Conservation (phyloP, 2,113 vertebrate genomes). For the Nesoenas mayeri region DNA sequence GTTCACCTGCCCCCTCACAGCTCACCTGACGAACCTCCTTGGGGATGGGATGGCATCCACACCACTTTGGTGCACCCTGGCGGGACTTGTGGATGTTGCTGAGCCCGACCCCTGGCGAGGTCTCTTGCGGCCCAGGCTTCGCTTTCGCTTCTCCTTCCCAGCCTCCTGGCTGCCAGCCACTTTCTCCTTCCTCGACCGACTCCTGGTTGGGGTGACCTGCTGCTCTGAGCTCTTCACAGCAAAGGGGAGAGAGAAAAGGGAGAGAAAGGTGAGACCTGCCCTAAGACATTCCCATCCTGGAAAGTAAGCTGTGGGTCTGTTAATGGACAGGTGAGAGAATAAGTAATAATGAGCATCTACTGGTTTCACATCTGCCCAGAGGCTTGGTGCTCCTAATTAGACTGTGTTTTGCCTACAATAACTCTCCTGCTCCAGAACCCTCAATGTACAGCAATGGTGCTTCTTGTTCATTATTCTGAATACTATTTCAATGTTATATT, state of each 20-base stretch:
- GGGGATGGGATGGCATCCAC: neutral
- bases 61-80: conserved; percentile 41
- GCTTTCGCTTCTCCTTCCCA: conserved; percentile 53
- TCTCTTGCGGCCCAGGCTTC: too few species aligned
- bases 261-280: neutral
- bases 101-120: neutral
- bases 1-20: neutral
- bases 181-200: conserved; percentile 65
- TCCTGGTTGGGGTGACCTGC: neutral
- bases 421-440: neutral
- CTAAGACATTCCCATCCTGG: neutral
- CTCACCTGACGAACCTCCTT: conserved; percentile 73
- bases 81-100: neutral
- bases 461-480: neutral
- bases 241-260: neutral
- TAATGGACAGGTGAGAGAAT: neutral
- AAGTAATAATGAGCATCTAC: neutral
- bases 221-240: conserved; percentile 53
- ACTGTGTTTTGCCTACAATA: neutral
- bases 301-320: neutral
- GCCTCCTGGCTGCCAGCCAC: neutral
- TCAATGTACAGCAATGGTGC: neutral
- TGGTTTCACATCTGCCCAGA: neutral
- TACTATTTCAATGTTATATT: neutral
- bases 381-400: neutral